A percentile compares a stretch with the other conserved stretches of the same genome.
Conservation (phyloP, 2,113 vertebrate species). For the Propithecus coquereli region DNA sequence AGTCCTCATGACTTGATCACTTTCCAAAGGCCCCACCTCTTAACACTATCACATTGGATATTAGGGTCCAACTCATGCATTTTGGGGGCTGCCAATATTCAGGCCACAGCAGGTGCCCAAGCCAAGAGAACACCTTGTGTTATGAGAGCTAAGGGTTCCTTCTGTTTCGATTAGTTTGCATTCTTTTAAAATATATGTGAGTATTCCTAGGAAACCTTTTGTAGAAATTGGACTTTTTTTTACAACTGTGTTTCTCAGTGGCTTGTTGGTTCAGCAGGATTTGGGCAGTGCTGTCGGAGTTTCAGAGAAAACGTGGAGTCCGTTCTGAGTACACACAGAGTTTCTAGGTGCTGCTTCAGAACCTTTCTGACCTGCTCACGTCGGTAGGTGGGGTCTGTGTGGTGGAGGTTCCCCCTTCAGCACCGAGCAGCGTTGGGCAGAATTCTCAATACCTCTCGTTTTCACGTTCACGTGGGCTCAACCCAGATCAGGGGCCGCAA, state of each 20-base stretch:
- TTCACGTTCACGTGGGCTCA: too few species aligned
- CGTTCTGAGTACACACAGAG: neutral
- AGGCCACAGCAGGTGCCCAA: neutral
- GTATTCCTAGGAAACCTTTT: neutral
- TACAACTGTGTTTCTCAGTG: neutral
- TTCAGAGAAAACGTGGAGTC: neutral
- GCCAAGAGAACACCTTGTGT: accelerated
- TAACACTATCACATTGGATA: neutral
- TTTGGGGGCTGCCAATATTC: neutral
- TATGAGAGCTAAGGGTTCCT: neutral
- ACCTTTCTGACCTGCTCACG: neutral
- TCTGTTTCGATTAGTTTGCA: neutral
- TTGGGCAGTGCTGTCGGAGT: neutral
- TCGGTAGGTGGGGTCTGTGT: too few species aligned
- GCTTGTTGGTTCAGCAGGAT: neutral
- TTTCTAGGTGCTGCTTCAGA: accelerated
- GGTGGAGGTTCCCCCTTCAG: too few species aligned
- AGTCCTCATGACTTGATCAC: neutral
- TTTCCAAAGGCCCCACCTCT: neutral
- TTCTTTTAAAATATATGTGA: neutral
- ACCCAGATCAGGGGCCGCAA: too few species aligned
- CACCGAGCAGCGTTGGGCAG: too few species aligned
- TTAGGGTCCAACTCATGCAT: neutral
- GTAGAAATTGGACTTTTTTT: neutral
- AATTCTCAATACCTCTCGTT: too few species aligned